Evolutionary conservation across 2,113 vertebrate genomes (phyloP), one percentile per base, ranked within the genome.

Genomic region (Macrotus californicus): DNA sequence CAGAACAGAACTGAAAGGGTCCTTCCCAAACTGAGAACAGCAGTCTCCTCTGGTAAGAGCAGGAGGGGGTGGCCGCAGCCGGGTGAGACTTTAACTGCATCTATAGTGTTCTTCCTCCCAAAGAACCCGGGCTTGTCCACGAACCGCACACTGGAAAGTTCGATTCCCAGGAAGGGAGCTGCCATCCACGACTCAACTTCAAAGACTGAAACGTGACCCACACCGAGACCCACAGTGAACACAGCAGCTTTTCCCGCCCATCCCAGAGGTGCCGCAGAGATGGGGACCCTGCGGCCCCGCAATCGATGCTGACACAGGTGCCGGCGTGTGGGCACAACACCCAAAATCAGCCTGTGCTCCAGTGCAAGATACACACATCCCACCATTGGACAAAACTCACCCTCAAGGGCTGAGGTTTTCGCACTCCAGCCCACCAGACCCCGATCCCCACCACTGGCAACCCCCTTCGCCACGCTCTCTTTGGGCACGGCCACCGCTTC

Each of bases 221-320:
- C 36, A 36, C 52, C 50, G 70, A 34, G 87, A 70, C 87, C 13
- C 13, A 39, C 34, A 39, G 11, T 39, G 24, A 52, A 16, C 80
- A 66, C 43, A 0, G 26, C 8, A 1, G 7, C 81, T 89, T 36
- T 7, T 4, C 21, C 54, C 36, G 48, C 41, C 24, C 83, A 66
- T 24, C 79, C 61, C 81, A 66, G 92, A 86, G n/a, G 26, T 4
- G n/a, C 66, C 39, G 79, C 46, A 43, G 46, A 77, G 36, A 31
- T 9, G 31, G 0, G 64, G 36, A n/a, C 36, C 21, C 43, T 29
- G 2, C 0, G 11, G 50, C 10, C 34, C 54, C 48, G 34, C 29
- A 3, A 3, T 15, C 1, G 54, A 26, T 1, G 26, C 29, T 13
- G 26, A 21, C 0, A 31, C 19, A 18, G 67, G 26, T 39, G 56